A percentile compares a stretch with the other conserved stretches of the same genome.
Evolutionary conservation across 1,140 invertebrate species (phyloP).

Genomic region (Ectropis grisescens): DNA sequence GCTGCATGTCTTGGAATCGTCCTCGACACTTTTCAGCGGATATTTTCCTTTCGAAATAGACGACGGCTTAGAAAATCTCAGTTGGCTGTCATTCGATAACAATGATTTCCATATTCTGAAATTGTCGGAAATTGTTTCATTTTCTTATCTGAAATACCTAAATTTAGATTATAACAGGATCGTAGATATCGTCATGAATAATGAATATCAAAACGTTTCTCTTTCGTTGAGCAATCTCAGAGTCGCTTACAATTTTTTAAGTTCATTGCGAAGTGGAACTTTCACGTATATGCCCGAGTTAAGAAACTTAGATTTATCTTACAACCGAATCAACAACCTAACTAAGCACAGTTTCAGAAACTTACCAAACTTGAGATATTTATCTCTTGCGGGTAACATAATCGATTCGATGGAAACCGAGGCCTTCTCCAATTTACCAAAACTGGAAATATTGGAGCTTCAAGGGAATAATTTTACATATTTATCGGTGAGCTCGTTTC

Average conservation of each 20-base stretch:
- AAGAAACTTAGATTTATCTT: conserved; percentile 79
- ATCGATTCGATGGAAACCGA: conserved; percentile 73
- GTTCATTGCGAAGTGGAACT: conserved; percentile 72
- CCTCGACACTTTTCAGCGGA: conserved; percentile 85
- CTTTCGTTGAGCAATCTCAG: conserved; percentile 82
- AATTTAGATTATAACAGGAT: conserved; percentile 90
- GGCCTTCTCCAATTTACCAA: conserved; percentile 78
- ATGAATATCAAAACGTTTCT: conserved; percentile 80
- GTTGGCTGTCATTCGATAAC: conserved; percentile 90
- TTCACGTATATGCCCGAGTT: conserved; percentile 76
- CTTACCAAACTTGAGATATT: conserved; percentile 76
- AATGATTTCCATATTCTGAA: conserved; percentile 85
- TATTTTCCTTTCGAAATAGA: conserved; percentile 80
- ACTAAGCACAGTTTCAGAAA: conserved; percentile 74
- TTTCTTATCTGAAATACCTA: conserved; percentile 82
- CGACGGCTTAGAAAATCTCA: conserved; percentile 76
- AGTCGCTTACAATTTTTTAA: conserved; percentile 81
- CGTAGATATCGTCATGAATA: conserved; percentile 71
- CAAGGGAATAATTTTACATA: conserved; percentile 79
- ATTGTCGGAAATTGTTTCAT: conserved; percentile 72
- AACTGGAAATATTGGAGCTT: conserved; percentile 78
- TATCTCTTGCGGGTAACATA: conserved; percentile 79
- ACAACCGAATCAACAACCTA: conserved; percentile 77
- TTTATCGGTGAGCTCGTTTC: conserved; percentile 77
- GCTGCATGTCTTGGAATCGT: conserved; percentile 86